These are phyloP conservation scores for Lydus trimaculatus DNA, from an alignment of 2,888 invertebrate species.

Conservation along the genomic window DNA sequence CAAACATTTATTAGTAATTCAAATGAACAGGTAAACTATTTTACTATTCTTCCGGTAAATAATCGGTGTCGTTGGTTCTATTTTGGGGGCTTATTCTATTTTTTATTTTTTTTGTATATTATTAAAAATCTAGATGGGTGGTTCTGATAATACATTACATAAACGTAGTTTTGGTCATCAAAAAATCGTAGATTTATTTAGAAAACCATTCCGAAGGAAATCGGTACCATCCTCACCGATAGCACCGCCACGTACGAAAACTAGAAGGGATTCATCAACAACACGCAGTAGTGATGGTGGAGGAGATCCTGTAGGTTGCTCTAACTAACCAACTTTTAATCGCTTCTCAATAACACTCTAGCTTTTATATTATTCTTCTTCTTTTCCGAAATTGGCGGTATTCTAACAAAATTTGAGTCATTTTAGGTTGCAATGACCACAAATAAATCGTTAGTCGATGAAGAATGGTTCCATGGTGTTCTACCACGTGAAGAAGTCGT, in stretches of 20 bases:
- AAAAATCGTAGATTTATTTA: conserved; percentile 69
- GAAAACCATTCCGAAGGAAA: conserved; percentile 74
- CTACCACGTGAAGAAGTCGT: conserved; percentile 96
- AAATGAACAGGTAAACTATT: conserved; percentile 68
- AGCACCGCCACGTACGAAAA: conserved; percentile 64
- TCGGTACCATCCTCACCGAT: conserved; percentile 72
- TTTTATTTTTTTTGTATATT: no score
- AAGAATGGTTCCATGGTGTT: conserved; percentile 98
- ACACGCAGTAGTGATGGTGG: conserved; percentile 50
- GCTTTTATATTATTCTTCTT: no score
- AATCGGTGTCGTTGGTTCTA: conserved; percentile 17
- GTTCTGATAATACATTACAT: conserved; percentile 65
- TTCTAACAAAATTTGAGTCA: not conserved
- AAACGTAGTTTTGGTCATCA: conserved; percentile 67
- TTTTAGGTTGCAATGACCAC: conserved; percentile 54
- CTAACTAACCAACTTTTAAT: not conserved
- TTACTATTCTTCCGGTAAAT: not conserved
- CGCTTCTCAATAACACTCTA: not conserved
- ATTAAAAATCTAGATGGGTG: conserved; percentile 59
- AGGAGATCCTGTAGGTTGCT: conserved; percentile 55
- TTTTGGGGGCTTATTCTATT: conserved; percentile 19
- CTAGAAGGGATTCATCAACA: conserved; percentile 53
- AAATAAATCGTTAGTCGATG: conserved; percentile 78
- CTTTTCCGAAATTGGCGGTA: no score
- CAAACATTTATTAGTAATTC: conserved; percentile 71